These are phyloP conservation scores for Neogale vison DNA, from an alignment of 2,113 vertebrate genomes.

Conservation along the genomic window DNA sequence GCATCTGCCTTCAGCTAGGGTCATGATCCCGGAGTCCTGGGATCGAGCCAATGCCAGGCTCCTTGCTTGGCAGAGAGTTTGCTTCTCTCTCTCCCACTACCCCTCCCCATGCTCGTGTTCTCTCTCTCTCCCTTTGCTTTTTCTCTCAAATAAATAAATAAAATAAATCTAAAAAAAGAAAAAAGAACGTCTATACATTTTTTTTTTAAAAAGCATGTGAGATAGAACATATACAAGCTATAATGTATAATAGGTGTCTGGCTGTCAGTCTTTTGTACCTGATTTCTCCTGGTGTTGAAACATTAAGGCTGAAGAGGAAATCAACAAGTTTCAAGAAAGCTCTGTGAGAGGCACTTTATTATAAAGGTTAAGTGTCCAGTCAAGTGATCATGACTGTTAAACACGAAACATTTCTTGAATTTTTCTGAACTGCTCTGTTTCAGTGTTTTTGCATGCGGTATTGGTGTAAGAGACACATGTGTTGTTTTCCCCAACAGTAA, in stretches of 20 bases:
- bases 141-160: not conserved
- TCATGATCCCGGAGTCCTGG: not conserved
- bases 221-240: not conserved
- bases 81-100: not conserved
- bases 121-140: not conserved
- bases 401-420: not conserved
- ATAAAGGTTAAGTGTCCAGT: not conserved
- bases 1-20: not conserved
- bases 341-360: not conserved
- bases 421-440: not conserved
- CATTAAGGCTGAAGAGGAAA: not conserved
- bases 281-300: not conserved
- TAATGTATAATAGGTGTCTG: not conserved
- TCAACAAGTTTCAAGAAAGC: not conserved
- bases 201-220: not conserved
- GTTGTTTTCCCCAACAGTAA: slow-evolving; percentile 87
- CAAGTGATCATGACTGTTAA: not conserved
- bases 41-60: not conserved
- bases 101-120: not conserved
- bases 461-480: not conserved
- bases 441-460: not conserved
- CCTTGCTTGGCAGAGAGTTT: not conserved
- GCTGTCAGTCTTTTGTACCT: not conserved
- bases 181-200: not conserved
- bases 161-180: not conserved